Conservation (phyloP, 1,140 invertebrate species). For the Ceratina calcarata region DNA sequence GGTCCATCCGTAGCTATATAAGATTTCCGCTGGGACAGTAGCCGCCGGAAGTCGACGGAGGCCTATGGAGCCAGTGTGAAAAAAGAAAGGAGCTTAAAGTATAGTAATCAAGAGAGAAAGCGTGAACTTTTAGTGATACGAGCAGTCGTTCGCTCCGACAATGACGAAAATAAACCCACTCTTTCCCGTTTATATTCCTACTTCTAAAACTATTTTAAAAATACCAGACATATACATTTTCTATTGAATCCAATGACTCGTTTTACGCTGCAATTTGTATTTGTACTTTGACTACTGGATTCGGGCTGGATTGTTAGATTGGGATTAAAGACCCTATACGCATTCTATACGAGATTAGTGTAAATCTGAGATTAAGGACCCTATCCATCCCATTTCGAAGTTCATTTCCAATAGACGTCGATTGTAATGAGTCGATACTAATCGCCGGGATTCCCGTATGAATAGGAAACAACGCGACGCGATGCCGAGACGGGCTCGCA, state of each 20-base stretch:
- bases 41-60: constrained; percentile 3
- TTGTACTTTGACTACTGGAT: too few species aligned
- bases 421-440: constrained; percentile 31
- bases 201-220: too few species aligned
- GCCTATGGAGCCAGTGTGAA: neutral
- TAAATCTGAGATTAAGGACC: constrained; percentile 13
- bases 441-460: constrained; percentile 9
- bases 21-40: constrained; percentile 52
- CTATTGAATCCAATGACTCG: too few species aligned
- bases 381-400: neutral
- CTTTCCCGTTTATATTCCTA: constrained; percentile 1
- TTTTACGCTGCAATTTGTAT: too few species aligned
- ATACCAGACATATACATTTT: too few species aligned
- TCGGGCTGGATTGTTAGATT: too few species aligned
- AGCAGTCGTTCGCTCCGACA: constrained; percentile 50
- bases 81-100: neutral
- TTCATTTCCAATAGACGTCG: constrained; percentile 14
- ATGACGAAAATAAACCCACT: constrained; percentile 57
- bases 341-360: neutral
- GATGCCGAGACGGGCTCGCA: constrained; percentile 18
- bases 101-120: neutral
- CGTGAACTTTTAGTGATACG: constrained; percentile 40
- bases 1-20: neutral
- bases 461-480: constrained; percentile 20
- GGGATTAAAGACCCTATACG: too few species aligned